phyloP scores from a whole-genome alignment of 1,140 invertebrate genomes.

The Gerris buenoi region DNA sequence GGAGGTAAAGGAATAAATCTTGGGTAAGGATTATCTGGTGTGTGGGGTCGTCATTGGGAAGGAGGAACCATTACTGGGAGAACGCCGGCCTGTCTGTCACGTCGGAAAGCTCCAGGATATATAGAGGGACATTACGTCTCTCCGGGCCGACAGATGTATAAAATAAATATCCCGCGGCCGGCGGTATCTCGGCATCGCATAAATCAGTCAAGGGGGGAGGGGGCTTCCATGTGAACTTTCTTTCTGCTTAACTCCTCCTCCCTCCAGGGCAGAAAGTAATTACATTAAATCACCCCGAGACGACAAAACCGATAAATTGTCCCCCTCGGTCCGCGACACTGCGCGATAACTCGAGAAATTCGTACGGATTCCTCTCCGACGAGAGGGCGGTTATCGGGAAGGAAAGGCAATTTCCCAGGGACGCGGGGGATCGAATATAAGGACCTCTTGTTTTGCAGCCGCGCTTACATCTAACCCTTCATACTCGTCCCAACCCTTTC shows the following conservation, averaged over 20 bases:
- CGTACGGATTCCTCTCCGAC: background rate
- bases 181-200: conserved; percentile 20
- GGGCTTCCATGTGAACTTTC: conserved; percentile 13
- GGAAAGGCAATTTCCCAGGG: background rate
- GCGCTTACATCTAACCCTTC: background rate
- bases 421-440: no score
- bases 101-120: conserved; percentile 6
- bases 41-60: background rate
- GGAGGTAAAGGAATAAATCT: background rate
- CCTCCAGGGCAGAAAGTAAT: conserved; percentile 9
- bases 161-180: conserved; percentile 21
- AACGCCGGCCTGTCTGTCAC: conserved; percentile 7
- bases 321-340: background rate
- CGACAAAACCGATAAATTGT: background rate
- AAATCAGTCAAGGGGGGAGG: conserved; percentile 16
- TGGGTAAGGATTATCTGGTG: background rate
- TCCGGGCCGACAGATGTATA: conserved; percentile 19
- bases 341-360: background rate
- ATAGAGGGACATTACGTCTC: background rate
- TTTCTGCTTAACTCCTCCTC: conserved; percentile 13
- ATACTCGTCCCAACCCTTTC: no score
- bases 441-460: background rate
- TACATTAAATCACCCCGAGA: conserved; percentile 13
- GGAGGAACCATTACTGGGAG: background rate
- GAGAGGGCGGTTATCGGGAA: background rate